Conservation (phyloP, 2,888 invertebrate genomes). For the Synanthedon formicaeformis region DNA sequence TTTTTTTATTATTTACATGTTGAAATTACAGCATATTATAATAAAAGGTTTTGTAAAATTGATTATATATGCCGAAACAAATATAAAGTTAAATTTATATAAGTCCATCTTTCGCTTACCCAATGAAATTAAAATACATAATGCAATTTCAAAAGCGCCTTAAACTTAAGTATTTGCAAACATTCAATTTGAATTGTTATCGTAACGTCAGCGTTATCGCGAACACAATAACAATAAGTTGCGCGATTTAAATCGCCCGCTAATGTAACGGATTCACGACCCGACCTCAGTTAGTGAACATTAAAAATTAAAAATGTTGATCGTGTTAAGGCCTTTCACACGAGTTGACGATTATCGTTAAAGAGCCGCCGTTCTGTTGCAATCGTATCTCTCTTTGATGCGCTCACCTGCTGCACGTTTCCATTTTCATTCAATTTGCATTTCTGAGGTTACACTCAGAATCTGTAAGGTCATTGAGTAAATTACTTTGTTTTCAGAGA, state of each 20-base stretch:
- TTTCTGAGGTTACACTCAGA: too few relatives aligned
- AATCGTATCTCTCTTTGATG: slow-evolving; percentile 28
- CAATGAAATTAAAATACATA: not conserved
- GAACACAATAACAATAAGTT: slow-evolving; percentile 6
- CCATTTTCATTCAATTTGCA: slow-evolving; percentile 10
- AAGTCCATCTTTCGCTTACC: not conserved
- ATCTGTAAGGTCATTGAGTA: too few relatives aligned
- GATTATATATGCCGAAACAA: too few relatives aligned
- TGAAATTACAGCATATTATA: too few relatives aligned
- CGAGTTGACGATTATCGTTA: slow-evolving; percentile 24
- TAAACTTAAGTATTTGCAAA: slow-evolving; percentile 1
- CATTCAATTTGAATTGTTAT: slow-evolving; percentile 1
- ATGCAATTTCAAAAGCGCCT: slow-evolving; percentile 2
- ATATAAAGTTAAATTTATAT: too few relatives aligned
- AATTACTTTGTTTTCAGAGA: too few relatives aligned
- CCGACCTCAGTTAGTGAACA: slow-evolving; percentile 6
- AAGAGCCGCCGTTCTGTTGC: slow-evolving; percentile 20
- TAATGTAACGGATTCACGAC: slow-evolving; percentile 12
- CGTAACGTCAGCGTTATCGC: slow-evolving; percentile 1
- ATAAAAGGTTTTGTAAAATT: too few relatives aligned
- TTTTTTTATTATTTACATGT: too few relatives aligned
- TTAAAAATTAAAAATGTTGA: slow-evolving; percentile 9
- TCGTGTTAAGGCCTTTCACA: slow-evolving; percentile 23
- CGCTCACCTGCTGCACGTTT: slow-evolving; percentile 16
- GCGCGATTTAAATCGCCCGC: slow-evolving; percentile 3